Percentiles rank a stretch among this genome's conserved stretches.
Evolutionary conservation across 2,888 invertebrate species (phyloP).

Genomic region (Ernsta delagoae): DNA sequence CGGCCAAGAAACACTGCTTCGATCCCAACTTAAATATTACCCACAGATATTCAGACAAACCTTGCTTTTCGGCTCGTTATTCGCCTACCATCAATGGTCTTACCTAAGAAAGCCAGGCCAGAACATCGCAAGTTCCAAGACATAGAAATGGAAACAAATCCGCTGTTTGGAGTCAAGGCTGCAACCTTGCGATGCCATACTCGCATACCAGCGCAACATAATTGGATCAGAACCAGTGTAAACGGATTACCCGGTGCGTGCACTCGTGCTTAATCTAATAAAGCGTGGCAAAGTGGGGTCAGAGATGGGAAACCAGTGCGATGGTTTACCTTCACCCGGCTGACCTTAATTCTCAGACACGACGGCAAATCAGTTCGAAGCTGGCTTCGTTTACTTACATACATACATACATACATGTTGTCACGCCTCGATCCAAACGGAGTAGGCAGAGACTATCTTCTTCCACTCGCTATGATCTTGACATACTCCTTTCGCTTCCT

Average conservation of each 20-base stretch:
- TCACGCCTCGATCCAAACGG: too few relatives aligned
- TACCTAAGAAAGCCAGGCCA: conserved; percentile 1
- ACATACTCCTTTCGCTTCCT: too few relatives aligned
- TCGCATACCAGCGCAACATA: conserved; percentile 47
- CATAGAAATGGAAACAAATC: conserved; percentile 27
- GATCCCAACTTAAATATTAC: too few relatives aligned
- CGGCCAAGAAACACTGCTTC: too few relatives aligned
- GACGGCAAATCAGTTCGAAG: conserved; percentile 7
- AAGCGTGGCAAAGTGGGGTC: background rate
- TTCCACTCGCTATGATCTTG: too few relatives aligned
- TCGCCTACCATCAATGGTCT: background rate
- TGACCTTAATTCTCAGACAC: conserved; percentile 31
- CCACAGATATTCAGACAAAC: too few relatives aligned
- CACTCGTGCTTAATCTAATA: conserved; percentile 58
- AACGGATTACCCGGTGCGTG: conserved; percentile 64
- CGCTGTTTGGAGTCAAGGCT: conserved; percentile 60
- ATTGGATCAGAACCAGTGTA: conserved; percentile 67
- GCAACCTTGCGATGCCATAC: conserved; percentile 39
- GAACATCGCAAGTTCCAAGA: conserved; percentile 8
- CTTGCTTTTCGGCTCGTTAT: too few relatives aligned
- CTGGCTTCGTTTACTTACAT: background rate
- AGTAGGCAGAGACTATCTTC: too few relatives aligned
- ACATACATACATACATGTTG: too few relatives aligned
- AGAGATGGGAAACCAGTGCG: conserved; percentile 32
- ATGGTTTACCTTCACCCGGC: conserved; percentile 32